Percentiles rank a stretch among this genome's conserved stretches.
Evolutionary conservation across 1,140 invertebrate species (phyloP).

Genomic region (Lasioglossum albipes): DNA sequence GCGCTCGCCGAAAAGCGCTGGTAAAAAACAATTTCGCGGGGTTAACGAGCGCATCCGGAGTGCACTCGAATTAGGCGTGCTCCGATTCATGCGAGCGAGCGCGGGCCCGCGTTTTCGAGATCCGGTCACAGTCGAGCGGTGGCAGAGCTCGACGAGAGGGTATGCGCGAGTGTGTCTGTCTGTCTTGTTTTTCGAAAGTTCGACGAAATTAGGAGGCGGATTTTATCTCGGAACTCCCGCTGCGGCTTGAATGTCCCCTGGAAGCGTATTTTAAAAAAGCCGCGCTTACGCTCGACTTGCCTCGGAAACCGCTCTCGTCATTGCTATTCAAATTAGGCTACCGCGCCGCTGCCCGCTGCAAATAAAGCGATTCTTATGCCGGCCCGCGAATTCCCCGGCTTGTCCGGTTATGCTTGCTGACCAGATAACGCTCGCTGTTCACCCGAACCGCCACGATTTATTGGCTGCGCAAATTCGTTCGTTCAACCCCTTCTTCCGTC

Average conservation of each 20-base stretch:
- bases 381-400: constrained; percentile 5
- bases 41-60: not conserved
- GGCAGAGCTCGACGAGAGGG: not conserved
- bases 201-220: constrained; percentile 22
- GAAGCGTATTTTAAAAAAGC: constrained; percentile 49
- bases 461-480: too few species aligned
- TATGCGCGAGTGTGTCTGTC: not conserved
- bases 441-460: too few species aligned
- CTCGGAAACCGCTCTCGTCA: constrained; percentile 23
- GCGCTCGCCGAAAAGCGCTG: not conserved
- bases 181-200: constrained; percentile 25
- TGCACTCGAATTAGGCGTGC: constrained; percentile 1
- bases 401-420: not conserved
- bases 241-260: constrained; percentile 14
- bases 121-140: constrained; percentile 23
- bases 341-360: not conserved
- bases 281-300: constrained; percentile 14
- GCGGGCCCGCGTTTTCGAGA: not conserved
- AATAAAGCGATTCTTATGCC: constrained; percentile 16
- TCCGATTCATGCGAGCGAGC: not conserved
- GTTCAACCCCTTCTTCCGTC: too few species aligned
- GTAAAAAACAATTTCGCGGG: not conserved
- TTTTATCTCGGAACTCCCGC: constrained; percentile 42
- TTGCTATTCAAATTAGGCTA: constrained; percentile 43
- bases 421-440: not conserved